Conservation (phyloP, 2,797 vertebrate genomes). For the Ceryle rudis region DNA sequence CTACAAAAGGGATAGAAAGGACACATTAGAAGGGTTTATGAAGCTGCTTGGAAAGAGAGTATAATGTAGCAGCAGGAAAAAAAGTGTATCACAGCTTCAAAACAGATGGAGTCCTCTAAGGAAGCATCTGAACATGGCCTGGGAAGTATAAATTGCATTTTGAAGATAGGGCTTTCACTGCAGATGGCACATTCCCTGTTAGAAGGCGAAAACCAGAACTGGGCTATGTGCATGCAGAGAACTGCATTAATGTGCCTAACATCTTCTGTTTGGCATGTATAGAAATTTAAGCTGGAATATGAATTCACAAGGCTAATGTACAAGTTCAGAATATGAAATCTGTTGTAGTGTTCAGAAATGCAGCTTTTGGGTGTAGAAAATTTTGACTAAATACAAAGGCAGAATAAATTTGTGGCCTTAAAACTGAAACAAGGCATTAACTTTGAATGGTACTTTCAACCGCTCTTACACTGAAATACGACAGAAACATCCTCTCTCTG, state of each 20-base stretch:
- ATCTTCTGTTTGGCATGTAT: conserved; percentile 36
- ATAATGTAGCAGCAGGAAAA: not conserved
- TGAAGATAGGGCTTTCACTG: conserved; percentile 25
- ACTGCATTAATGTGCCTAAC: not conserved
- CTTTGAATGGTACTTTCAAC: not conserved
- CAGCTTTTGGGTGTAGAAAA: not conserved
- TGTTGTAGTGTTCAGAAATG: not conserved
- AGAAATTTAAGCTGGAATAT: not conserved
- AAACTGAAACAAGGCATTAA: not conserved
- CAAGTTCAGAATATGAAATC: conserved; percentile 10
- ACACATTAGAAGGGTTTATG: not conserved
- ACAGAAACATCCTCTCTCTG: not conserved
- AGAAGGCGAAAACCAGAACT: conserved; percentile 37
- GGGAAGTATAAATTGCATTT: conserved; percentile 49
- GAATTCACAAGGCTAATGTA: conserved; percentile 7
- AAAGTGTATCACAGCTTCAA: not conserved
- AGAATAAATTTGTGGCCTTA: not conserved
- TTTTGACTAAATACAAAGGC: not conserved
- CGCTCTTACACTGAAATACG: not conserved
- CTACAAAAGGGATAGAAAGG: not conserved
- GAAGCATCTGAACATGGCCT: conserved; percentile 21
- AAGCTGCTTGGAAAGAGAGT: not conserved
- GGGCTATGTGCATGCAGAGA: not conserved
- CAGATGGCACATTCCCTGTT: conserved; percentile 30
- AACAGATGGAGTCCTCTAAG: conserved; percentile 56